Evolutionary conservation across 2,113 vertebrate species (phyloP), one percentile per base, ranked within the genome.

Genomic region (Bambusicola thoracicus): DNA sequence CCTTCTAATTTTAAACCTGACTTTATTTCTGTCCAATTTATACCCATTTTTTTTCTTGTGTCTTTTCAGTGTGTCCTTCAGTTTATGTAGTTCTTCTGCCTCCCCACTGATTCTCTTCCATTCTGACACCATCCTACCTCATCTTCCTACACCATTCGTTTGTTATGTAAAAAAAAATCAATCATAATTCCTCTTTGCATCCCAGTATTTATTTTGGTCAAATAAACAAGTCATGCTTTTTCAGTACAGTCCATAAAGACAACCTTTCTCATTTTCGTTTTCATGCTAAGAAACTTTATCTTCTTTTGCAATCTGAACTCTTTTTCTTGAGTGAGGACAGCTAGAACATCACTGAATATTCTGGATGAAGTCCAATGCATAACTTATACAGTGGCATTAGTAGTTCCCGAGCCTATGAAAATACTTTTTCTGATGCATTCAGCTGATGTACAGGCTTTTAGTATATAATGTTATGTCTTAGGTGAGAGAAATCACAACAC

Each of bases 121-220:
- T 79, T 85, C 81, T 94, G 66, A 89, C 93, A 92, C 94, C 75
- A 85, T 91, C 93, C 91, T 87, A 94, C 90, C 86, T 87, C 78
- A 77, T 93, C 87, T 87, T 93, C 94, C 93, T 85, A 91, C 81
- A 76, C 78, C 40, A 81, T 73, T 20, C 48, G 40, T 93, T 76
- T 36, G 0, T 85, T 93, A 88, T 82, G 63, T 85, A 85, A 93
- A 85, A 93, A 95, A 91, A 61, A 72, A 38, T 34, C 34, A 68
- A 38, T 72, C 87, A 56, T 67, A 81, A 74, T 83, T 91, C 11
- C 61, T 93, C 44, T 93, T 13, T 41, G 62, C 32, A 70, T 70
- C 20, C 27, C 22, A 41, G 34, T 29, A 46, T 86, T 88, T 80
- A 43, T 92, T 89, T 90, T 65, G 27, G 22, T 90, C 72, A 92